Percentiles rank a stretch among this genome's conserved stretches.
phyloP scores from a whole-genome alignment of 2,797 vertebrate genomes.

The Melanotaenia nigrans region DNA sequence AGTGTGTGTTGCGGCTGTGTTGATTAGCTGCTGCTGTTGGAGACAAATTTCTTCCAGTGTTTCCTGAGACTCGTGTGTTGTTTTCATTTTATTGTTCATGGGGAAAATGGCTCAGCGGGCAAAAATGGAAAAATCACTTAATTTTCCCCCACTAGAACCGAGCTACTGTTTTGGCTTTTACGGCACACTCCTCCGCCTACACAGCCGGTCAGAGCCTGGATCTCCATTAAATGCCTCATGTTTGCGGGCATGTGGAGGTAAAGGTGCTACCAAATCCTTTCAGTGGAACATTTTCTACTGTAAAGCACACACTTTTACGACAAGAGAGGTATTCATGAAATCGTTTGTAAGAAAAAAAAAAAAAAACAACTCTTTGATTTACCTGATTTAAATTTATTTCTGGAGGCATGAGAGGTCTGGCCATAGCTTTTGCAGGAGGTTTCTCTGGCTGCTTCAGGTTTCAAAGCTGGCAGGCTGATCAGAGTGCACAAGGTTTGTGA shows the following conservation, averaged over 20 bases:
- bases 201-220: slow-evolving; percentile 34
- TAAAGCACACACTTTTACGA: slow-evolving; percentile 33
- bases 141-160: slow-evolving; percentile 48
- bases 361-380: slow-evolving; percentile 44
- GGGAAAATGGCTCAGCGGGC: slow-evolving; percentile 59
- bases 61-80: slow-evolving; percentile 48
- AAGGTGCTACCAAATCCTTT: slow-evolving; percentile 55
- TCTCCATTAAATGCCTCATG: slow-evolving; percentile 52
- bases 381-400: slow-evolving; percentile 45
- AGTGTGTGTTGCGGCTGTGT: slow-evolving; percentile 54
- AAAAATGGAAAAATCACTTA: slow-evolving; percentile 73
- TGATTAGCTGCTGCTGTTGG: slow-evolving; percentile 60
- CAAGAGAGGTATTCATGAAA: slow-evolving; percentile 57
- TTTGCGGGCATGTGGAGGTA: slow-evolving; percentile 55
- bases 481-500: slow-evolving; percentile 70
- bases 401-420: slow-evolving; percentile 32
- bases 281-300: slow-evolving; percentile 37
- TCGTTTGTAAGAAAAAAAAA: slow-evolving; percentile 12
- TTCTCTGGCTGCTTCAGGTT: slow-evolving; percentile 60
- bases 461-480: slow-evolving; percentile 75
- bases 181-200: slow-evolving; percentile 25
- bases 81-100: slow-evolving; percentile 70
- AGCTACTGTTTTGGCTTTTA: slow-evolving; percentile 77
- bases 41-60: slow-evolving; percentile 71
- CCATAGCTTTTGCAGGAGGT: slow-evolving; percentile 39